A percentile compares a stretch with the other conserved stretches of the same genome.
These are phyloP conservation scores for Eupithecia vulgata DNA, from an alignment of 2,888 invertebrate genomes.

Conservation along the genomic window DNA sequence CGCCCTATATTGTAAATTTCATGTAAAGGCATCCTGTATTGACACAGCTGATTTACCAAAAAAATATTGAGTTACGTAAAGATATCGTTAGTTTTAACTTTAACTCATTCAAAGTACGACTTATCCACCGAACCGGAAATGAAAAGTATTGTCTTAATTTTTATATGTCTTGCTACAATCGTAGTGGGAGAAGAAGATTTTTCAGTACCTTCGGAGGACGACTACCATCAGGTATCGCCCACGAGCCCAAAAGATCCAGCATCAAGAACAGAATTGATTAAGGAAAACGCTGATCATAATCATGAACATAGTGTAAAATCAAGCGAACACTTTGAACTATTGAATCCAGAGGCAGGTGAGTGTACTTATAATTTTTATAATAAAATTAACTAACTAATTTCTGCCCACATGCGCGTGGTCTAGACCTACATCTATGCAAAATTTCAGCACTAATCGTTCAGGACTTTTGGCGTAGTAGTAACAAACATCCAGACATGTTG, in stretches of 20 bases:
- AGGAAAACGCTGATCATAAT: not conserved
- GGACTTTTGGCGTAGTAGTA: too few species aligned
- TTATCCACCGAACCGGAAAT: not conserved
- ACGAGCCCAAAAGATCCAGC: not conserved
- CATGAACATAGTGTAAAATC: not conserved
- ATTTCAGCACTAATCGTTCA: too few species aligned
- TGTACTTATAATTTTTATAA: not conserved
- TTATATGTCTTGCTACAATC: slow-evolving; percentile 3
- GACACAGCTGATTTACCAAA: not conserved
- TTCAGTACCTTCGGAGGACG: not conserved
- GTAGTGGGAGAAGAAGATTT: not conserved
- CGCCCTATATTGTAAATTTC: not conserved
- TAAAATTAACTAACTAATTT: not conserved
- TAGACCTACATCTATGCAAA: too few species aligned
- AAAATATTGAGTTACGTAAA: not conserved
- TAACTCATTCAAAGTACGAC: slow-evolving; percentile 9
- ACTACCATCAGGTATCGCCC: not conserved
- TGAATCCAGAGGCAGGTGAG: not conserved
- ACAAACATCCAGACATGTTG: too few species aligned
- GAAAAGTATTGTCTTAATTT: slow-evolving; percentile 5
- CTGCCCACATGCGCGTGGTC: too few species aligned
- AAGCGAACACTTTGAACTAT: not conserved
- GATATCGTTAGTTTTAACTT: not conserved
- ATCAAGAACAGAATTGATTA: not conserved
- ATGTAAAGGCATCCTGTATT: not conserved